Percentiles rank a stretch among this genome's conserved stretches.
These are phyloP conservation scores for Atrina japonica DNA, from an alignment of 2,888 invertebrate species.

Conservation along the genomic window DNA sequence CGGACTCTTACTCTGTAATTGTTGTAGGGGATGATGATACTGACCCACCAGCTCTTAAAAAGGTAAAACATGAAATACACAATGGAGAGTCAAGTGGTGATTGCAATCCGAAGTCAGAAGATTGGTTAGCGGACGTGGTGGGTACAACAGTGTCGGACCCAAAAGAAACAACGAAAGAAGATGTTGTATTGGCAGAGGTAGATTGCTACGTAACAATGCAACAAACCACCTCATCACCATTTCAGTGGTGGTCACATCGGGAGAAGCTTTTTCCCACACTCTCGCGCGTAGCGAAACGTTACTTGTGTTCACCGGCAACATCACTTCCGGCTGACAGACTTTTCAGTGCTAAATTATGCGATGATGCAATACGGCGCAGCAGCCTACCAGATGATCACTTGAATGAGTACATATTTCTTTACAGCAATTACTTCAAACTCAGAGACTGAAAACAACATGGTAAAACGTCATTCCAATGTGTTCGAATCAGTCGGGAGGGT, in stretches of 20 bases:
- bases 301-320: constrained; percentile 45
- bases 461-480: no score
- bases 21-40: constrained; percentile 44
- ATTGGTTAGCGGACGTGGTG: constrained; percentile 57
- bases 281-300: constrained; percentile 49
- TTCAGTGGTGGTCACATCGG: constrained; percentile 54
- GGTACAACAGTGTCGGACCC: constrained; percentile 30
- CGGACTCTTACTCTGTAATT: constrained; percentile 21
- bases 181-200: constrained; percentile 48
- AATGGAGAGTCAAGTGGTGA: not conserved
- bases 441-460: no score
- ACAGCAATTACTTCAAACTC: constrained; percentile 33
- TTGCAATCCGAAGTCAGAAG: constrained; percentile 8
- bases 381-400: constrained; percentile 25
- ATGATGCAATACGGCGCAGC: constrained; percentile 27
- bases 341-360: constrained; percentile 14
- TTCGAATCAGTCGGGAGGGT: no score
- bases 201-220: constrained; percentile 47
- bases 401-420: constrained; percentile 44
- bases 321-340: constrained; percentile 25
- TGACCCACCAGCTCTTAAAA: constrained; percentile 24
- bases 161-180: constrained; percentile 31
- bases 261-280: constrained; percentile 49
- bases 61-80: constrained; percentile 18
- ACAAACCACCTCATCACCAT: constrained; percentile 47